Conservation (phyloP, 1,140 invertebrate genomes). For the Zaprionus ghesquierei region DNA sequence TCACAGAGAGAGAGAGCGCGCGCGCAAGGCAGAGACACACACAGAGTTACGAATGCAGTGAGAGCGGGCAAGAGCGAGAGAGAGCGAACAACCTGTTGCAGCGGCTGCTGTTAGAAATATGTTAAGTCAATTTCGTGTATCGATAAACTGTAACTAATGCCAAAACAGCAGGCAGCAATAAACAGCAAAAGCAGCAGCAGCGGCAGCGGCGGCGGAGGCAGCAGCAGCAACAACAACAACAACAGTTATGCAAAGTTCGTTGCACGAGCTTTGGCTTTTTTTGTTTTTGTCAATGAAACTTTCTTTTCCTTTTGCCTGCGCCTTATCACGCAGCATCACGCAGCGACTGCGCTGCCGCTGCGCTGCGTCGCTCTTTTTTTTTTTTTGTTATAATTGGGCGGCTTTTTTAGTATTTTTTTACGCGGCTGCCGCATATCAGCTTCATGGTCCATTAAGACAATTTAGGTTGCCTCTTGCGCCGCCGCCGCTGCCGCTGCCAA, state of each 20-base stretch:
- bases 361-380: constrained; percentile 38
- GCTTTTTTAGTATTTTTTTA: constrained; percentile 56
- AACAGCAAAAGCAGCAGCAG: constrained; percentile 4
- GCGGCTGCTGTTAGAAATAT: constrained; percentile 60
- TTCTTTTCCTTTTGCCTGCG: constrained; percentile 63
- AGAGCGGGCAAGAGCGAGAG: background rate
- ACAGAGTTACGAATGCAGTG: background rate
- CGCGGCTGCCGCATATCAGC: constrained; percentile 63
- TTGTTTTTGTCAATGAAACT: constrained; percentile 79
- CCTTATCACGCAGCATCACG: constrained; percentile 67
- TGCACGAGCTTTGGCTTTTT: constrained; percentile 43
- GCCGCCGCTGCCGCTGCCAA: too few species aligned
- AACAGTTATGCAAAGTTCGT: constrained; percentile 65
- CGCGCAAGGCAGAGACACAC: constrained; percentile 17
- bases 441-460: constrained; percentile 80
- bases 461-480: constrained; percentile 62
- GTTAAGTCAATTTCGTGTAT: constrained; percentile 74
- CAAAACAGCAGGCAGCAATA: constrained; percentile 47
- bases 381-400: constrained; percentile 64
- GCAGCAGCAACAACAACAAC: constrained; percentile 33
- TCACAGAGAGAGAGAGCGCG: constrained; percentile 15
- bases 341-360: constrained; percentile 31
- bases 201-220: constrained; percentile 15
- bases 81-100: constrained; percentile 67
- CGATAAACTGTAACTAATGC: constrained; percentile 76